Base-by-base conservation (phyloP, 2,113 vertebrate genomes). In the Psittacus erithacus region DNA sequence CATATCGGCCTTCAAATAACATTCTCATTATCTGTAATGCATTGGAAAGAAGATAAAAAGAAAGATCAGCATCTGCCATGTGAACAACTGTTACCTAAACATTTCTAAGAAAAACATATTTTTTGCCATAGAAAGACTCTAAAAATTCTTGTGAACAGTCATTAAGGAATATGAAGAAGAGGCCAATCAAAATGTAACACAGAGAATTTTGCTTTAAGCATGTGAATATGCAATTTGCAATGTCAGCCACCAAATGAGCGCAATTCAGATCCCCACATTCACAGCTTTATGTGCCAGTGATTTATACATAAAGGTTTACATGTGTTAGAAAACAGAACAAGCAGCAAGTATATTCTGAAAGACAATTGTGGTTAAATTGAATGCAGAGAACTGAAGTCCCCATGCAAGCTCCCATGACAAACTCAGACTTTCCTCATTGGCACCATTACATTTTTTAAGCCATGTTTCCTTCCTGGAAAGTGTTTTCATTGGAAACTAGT, bases 1-100 rank as follows among this genome's bases (percentile, higher is more conserved):
- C 98, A 2, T 99, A 99, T 10, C 99, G 98, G 4, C 99, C 99
- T 44, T 99, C 98, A 81, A 99, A 99, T 85, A 99, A 98, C 52
- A 98, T 99, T 89, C 99, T 99, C 98, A 98, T 97, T 96, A 99
- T 99, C 99, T 99, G 97, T 2, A 63, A 44, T 10, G 46, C 1
- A 43, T 77, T 11, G 16, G 39, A 22, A 43, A 65, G 60, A 39
- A 23, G 7, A 9, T 10, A 35, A 35, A 38, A 69, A 63, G 0
- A 53, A 1, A 14, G 2, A 49, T 2, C 11, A 39, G 69, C 5
- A 60, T 14, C 38, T 50, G 50, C 43, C 46, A 17, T 7, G 22
- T 24, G 15, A 71, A 69, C 12, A 67, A 28, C 10, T 0, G 1
- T 47, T 75, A 86, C 6, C 31, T 47, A 41, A 6, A 39, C 16